Evolutionary conservation across 1,140 invertebrate species (phyloP), one percentile per base, ranked within the genome.

Genomic region (Centruroides sculpturatus): DNA sequence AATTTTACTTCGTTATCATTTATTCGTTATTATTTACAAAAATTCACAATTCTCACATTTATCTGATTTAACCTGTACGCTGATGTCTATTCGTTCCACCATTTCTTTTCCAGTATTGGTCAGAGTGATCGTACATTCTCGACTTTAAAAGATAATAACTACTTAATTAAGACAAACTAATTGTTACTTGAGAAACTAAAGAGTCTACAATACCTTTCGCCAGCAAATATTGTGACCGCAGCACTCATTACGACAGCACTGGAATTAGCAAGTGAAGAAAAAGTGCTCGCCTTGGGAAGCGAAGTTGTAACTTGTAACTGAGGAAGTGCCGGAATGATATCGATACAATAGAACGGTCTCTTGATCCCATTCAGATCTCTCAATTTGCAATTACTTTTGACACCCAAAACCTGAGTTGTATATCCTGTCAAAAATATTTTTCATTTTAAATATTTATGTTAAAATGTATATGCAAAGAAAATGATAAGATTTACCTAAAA

Each of bases 301-400:
- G 75, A 75, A 48, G 72, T 74, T 35, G 68, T 61, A 34, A 91
- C 82, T 59, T 83, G 80, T 54, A 92, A 80, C 12, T 80, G 80
- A 0, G 93, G 92, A 53, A 96, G 74, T 48, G 84, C 82, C n/a
- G 92, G 89, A 59, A 95, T 85, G 1, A 96, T 86, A 69, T 92
- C 86, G 36, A 97, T 81, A 0, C 81, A 79, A 71, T 85, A 92
- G 35, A 82, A 80, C 0, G 83, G 80, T 47, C 85, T 81, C 62
- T 83, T 82, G 80, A 91, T 85, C 67, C 69, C 85, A 80, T 68
- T 83, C 8, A 75, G 64, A 56, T 76, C 71, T 56, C 73, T 85
- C 52, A 96, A 75, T 52, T 84, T 78, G 75, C 92, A 94, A 70
- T 94, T 91, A 1, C 89, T 95, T 71, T 90, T 91, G 0, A 95